Evolutionary conservation across 2,113 vertebrate species (phyloP), one percentile per base, ranked within the genome.

Genomic region (Eonycteris spelaea): DNA sequence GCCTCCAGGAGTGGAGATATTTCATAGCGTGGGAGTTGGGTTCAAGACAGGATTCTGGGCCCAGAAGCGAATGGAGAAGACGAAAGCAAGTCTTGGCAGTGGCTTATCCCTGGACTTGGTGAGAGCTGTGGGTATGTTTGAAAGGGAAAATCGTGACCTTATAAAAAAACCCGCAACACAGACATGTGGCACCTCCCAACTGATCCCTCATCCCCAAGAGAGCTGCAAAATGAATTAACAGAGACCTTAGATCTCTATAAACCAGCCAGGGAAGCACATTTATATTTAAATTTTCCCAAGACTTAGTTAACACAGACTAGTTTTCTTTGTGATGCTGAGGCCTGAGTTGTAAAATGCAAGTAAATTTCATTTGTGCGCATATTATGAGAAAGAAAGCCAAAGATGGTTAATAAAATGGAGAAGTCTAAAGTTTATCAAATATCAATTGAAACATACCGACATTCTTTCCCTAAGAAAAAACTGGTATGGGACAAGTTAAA

Each of bases 101-200:
- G 79, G 57, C 70, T 92, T 97, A 65, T 91, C 30, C 43, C 75
- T 95, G 85, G 43, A 79, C 33, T 91, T 91, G 43, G 19, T 74
- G 35, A 88, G 38, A 70, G 26, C 65, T 93, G 55, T 79, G 89
- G 19, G 57, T 51, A 51, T 91, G 82, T 94, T 95, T 94, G 59
- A 91, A 86, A 95, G 65, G n/a, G 95, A 96, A 95, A 48, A 86
- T 82, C 63, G 61, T 97, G 92, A 92, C 67, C 92, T 97, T 85
- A 68, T 95, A 68, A 97, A 86, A 90, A 95, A 97, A 84, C 55
- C 43, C 45, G 51, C 51, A 91, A 7, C 19, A 51, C 48, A 93
- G 90, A 91, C 70, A 63, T 1, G 0, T 51, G 88, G 57, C n/a
- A 61, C 45, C 35, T 97, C 80, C 88, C 83, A 75, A 38, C 35